phyloP scores from a whole-genome alignment of 2,888 invertebrate genomes.

The Octodonta nipae region DNA sequence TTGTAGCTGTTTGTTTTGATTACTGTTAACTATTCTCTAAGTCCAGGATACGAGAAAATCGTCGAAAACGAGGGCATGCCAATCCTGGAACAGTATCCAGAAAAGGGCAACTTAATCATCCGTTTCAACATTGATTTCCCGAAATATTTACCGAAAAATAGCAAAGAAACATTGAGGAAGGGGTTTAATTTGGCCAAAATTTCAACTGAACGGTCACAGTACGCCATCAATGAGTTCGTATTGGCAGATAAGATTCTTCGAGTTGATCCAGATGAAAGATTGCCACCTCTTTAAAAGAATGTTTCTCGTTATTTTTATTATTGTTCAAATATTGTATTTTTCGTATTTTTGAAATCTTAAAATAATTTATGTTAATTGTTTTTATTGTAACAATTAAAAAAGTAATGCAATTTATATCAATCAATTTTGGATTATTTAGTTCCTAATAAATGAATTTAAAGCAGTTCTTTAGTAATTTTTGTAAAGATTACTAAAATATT shows the following conservation, averaged over 20 bases:
- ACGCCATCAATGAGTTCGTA: conserved; percentile 34
- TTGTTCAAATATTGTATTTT: no score
- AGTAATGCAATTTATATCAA: no score
- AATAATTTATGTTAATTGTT: no score
- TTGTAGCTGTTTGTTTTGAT: neutral
- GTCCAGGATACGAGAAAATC: conserved; percentile 54
- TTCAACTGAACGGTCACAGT: conserved; percentile 26
- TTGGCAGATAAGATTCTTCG: conserved; percentile 35
- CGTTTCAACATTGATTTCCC: conserved; percentile 51
- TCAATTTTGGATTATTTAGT: no score
- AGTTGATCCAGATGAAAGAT: conserved; percentile 32
- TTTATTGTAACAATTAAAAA: no score
- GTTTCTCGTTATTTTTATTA: neutral
- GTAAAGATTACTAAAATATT: no score
- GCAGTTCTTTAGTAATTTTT: no score
- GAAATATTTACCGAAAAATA: conserved; percentile 37
- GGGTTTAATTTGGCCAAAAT: conserved; percentile 31
- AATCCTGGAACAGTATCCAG: conserved; percentile 44
- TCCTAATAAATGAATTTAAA: no score
- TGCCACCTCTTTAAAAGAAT: conserved; percentile 24
- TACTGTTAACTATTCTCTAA: conserved; percentile 10
- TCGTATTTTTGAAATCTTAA: no score
- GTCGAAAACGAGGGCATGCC: conserved; percentile 65
- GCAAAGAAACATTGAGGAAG: conserved; percentile 32
- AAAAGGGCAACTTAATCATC: conserved; percentile 57